Conservation (phyloP, 2,888 invertebrate genomes). For the Perdita meconis region DNA sequence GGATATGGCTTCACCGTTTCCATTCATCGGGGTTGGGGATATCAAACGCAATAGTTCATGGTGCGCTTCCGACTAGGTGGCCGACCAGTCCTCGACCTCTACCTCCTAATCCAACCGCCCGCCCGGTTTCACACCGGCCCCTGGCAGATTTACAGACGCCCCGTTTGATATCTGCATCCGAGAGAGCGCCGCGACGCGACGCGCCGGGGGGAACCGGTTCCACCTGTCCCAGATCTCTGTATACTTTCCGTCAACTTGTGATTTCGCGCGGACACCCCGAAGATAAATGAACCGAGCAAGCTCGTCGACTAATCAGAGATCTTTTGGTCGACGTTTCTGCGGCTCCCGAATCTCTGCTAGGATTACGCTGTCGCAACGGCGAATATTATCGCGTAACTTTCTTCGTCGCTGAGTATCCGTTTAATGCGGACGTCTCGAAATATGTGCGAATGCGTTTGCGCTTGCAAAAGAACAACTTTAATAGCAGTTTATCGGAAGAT, state of each 20-base stretch:
- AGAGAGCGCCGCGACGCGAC: too few species aligned
- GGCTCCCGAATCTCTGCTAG: too few species aligned
- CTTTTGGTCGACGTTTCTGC: background rate
- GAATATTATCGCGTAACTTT: background rate
- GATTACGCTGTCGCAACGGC: too few species aligned
- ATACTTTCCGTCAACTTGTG: constrained; percentile 58
- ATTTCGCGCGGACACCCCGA: constrained; percentile 13
- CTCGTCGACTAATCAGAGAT: constrained; percentile 21
- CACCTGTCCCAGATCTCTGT: constrained; percentile 58
- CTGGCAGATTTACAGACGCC: constrained; percentile 71
- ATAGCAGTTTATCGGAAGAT: too few species aligned
- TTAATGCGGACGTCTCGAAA: background rate
- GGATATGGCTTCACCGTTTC: constrained; percentile 75
- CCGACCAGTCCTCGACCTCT: constrained; percentile 75
- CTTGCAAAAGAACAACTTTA: background rate
- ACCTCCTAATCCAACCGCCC: constrained; percentile 68
- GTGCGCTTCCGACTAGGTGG: constrained; percentile 75
- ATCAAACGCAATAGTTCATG: constrained; percentile 83
- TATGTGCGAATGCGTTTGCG: background rate
- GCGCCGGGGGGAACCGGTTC: constrained; percentile 53
- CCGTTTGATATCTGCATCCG: constrained; percentile 71
- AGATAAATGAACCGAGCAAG: constrained; percentile 42
- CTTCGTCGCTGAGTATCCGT: background rate
- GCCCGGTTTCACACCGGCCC: constrained; percentile 68
- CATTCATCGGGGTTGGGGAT: constrained; percentile 81